These are phyloP conservation scores for Colostygia pectinataria DNA, from an alignment of 2,888 invertebrate genomes.

Conservation along the genomic window DNA sequence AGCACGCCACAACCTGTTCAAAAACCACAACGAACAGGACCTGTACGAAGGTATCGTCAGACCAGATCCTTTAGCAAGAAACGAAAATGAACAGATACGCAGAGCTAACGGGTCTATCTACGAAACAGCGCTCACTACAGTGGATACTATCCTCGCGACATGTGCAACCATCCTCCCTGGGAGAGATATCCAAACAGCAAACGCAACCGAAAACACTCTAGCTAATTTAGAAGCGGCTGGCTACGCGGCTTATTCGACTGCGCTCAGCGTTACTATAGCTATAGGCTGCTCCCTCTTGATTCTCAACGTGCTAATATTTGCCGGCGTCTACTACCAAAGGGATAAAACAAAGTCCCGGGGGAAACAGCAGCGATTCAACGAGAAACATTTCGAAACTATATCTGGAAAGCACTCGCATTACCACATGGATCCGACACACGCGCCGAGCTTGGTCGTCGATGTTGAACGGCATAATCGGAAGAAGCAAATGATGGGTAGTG, in stretches of 20 bases:
- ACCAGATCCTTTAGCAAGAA: conserved; percentile 90
- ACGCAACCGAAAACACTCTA: conserved; percentile 86
- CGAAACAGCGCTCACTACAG: conserved; percentile 86
- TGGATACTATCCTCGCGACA: conserved; percentile 87
- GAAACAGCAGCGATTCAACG: conserved; percentile 89
- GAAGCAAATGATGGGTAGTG: conserved; percentile 74
- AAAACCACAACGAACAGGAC: conserved; percentile 93
- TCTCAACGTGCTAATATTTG: conserved; percentile 91
- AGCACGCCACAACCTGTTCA: conserved; percentile 93
- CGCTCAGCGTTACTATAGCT: conserved; percentile 90
- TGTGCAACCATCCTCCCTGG: conserved; percentile 86
- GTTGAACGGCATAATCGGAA: conserved; percentile 85
- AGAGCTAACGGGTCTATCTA: conserved; percentile 75
- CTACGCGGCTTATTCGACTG: conserved; percentile 89
- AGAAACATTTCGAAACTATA: conserved; percentile 89
- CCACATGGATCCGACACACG: conserved; percentile 88
- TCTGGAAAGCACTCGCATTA: conserved; percentile 91
- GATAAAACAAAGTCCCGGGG: conserved; percentile 86
- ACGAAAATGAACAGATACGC: conserved; percentile 84
- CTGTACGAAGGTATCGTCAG: conserved; percentile 95
- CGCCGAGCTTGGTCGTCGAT: conserved; percentile 92
- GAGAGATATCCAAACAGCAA: conserved; percentile 75
- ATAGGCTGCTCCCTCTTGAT: conserved; percentile 92
- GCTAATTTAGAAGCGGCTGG: conserved; percentile 91
- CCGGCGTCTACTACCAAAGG: conserved; percentile 92